These are phyloP conservation scores for Mionectes macconnelli DNA, from an alignment of 2,113 vertebrate genomes.

Conservation along the genomic window DNA sequence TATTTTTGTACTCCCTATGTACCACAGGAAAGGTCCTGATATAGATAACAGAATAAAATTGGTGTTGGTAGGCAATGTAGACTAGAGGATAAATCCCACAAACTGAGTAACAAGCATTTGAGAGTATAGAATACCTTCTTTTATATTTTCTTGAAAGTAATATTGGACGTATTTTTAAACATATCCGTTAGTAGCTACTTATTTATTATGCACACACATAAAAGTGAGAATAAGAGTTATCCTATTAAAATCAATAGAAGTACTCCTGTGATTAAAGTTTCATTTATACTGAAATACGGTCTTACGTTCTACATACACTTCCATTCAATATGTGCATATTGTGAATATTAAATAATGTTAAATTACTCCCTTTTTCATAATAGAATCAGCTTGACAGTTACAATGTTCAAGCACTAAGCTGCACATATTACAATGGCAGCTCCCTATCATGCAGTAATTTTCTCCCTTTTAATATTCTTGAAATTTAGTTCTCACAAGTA, in stretches of 20 bases:
- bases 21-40: not conserved
- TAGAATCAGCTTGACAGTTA: constrained; percentile 43
- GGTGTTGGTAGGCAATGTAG: not conserved
- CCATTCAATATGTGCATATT: constrained; percentile 58
- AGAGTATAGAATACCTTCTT: not conserved
- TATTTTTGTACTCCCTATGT: not conserved
- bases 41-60: not conserved
- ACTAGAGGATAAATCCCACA: not conserved
- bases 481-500: constrained; percentile 31
- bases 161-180: constrained; percentile 15
- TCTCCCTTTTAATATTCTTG: constrained; percentile 43
- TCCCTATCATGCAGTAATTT: constrained; percentile 53
- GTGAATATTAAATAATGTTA: constrained; percentile 65
- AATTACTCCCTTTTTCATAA: constrained; percentile 51
- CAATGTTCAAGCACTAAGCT: constrained; percentile 30
- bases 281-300: constrained; percentile 21
- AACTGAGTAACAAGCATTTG: not conserved
- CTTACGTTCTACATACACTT: constrained; percentile 27
- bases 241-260: constrained; percentile 26
- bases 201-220: constrained; percentile 32
- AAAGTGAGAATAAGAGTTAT: not conserved
- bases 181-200: not conserved
- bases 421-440: constrained; percentile 5
- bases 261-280: constrained; percentile 45
- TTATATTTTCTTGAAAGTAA: not conserved